A percentile compares a stretch with the other conserved stretches of the same genome.
Evolutionary conservation across 2,113 vertebrate genomes (phyloP).

Genomic region (Lepisosteus osseus): DNA sequence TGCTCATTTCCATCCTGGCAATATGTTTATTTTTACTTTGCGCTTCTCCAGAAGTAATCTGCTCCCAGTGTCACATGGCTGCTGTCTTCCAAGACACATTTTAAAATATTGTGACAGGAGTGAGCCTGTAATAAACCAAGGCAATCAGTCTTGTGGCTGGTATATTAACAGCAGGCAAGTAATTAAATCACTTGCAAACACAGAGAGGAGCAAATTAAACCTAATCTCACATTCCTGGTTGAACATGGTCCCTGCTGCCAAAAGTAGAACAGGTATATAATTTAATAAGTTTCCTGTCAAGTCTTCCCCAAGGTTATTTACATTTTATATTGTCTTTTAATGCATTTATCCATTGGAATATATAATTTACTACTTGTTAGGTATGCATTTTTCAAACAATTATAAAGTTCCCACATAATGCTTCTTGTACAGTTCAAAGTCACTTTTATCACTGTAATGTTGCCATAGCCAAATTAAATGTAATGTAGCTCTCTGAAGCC

Average conservation of each 20-base stretch:
- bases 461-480: too few relatives aligned
- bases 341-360: background rate
- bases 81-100: too few relatives aligned
- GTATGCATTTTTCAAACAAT: too few relatives aligned
- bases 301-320: background rate
- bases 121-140: background rate
- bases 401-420: too few relatives aligned
- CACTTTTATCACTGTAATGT: too few relatives aligned
- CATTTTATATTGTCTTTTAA: conserved; percentile 4
- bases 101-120: background rate
- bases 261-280: background rate
- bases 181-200: background rate
- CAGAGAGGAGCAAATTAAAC: background rate
- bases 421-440: too few relatives aligned
- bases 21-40: too few relatives aligned
- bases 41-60: too few relatives aligned
- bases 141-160: background rate
- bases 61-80: too few relatives aligned
- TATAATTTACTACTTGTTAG: too few relatives aligned
- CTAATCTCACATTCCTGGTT: background rate
- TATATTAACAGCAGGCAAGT: background rate
- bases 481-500: too few relatives aligned
- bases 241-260: background rate
- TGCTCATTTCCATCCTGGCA: too few relatives aligned
- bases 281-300: background rate